Conservation (phyloP, 2,113 vertebrate genomes). For the Elachura formosa region DNA sequence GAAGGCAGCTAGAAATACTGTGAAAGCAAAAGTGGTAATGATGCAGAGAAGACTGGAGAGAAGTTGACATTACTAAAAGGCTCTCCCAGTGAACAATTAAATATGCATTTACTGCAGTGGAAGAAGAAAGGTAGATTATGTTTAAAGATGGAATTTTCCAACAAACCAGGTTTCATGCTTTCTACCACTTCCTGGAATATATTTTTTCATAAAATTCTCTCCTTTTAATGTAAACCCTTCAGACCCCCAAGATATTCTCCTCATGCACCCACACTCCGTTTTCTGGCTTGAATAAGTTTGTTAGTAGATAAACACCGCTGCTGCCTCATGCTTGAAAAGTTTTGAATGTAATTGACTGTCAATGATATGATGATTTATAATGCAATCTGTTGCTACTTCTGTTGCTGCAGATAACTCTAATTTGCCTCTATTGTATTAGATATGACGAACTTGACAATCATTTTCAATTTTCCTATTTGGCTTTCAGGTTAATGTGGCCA, state of each 20-base stretch:
- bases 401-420: conserved; percentile 71
- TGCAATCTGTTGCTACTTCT: conserved; percentile 72
- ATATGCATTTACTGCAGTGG: neutral
- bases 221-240: neutral
- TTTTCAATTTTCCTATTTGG: conserved; percentile 66
- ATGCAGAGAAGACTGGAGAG: neutral
- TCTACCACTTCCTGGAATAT: neutral
- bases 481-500: conserved; percentile 59
- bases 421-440: conserved; percentile 73
- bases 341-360: conserved; percentile 78
- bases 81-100: neutral
- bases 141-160: neutral
- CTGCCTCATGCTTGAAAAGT: conserved; percentile 71
- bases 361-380: conserved; percentile 80
- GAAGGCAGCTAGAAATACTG: neutral
- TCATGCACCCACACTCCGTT: neutral
- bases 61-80: conserved; percentile 26
- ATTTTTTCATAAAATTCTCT: neutral
- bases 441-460: conserved; percentile 70
- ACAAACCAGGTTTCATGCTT: neutral
- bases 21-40: neutral
- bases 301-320: conserved; percentile 64
- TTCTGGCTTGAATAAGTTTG: conserved; percentile 63
- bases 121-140: neutral
- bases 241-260: conserved; percentile 25